phyloP scores from a whole-genome alignment of 2,113 vertebrate genomes.

The Phyllopteryx taeniolatus region DNA sequence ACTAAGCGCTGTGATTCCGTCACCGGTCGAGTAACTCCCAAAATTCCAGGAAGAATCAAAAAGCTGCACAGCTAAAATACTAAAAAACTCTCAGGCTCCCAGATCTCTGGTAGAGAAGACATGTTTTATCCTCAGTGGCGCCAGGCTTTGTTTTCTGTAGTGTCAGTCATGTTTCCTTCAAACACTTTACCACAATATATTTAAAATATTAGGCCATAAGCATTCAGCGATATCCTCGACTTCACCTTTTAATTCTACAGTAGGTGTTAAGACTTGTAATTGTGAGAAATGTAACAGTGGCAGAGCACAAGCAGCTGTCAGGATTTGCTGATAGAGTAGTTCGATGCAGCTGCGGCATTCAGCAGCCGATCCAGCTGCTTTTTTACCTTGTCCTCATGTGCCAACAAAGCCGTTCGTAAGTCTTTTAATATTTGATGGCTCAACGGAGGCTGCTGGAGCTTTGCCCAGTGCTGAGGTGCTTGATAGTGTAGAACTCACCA shows the following conservation, averaged over 20 bases:
- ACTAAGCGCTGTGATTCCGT: too few species aligned
- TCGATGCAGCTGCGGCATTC: background rate
- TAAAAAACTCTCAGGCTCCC: background rate
- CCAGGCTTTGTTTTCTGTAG: background rate
- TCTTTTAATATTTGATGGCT: slow-evolving; percentile 6
- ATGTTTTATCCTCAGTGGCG: background rate
- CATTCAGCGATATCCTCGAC: background rate
- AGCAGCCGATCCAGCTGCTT: background rate
- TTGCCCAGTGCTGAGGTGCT: slow-evolving; percentile 2
- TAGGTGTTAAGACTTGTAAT: background rate
- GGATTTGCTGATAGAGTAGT: background rate
- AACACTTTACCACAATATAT: background rate
- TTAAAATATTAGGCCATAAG: background rate
- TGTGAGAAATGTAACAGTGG: background rate
- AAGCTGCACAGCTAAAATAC: background rate
- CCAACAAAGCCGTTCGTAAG: background rate
- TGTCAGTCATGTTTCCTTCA: background rate
- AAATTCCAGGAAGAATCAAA: background rate
- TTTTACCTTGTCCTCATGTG: background rate
- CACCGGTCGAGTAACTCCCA: background rate
- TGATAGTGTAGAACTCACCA: slow-evolving; percentile 1
- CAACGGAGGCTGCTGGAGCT: slow-evolving; percentile 2
- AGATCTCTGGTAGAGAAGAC: background rate
- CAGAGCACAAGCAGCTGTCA: background rate
- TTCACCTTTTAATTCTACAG: background rate